These are phyloP conservation scores for Engraulis encrasicolus DNA, from an alignment of 2,113 vertebrate species.

Conservation along the genomic window DNA sequence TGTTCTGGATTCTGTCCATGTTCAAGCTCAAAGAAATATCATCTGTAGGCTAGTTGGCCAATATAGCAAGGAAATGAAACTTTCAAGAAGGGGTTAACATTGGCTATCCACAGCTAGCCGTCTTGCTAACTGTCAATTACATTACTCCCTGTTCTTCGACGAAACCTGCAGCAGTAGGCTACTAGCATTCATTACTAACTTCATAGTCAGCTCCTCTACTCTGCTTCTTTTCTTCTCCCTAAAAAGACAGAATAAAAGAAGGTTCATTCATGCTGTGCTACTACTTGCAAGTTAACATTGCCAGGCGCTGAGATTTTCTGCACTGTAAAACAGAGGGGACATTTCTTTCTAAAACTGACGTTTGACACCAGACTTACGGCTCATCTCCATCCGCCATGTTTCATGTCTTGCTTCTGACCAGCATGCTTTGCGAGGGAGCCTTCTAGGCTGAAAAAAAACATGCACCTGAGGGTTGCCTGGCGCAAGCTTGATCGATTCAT, in stretches of 20 bases:
- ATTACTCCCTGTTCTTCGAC: constrained; percentile 62
- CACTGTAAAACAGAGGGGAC: constrained; percentile 54
- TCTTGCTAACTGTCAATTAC: constrained; percentile 6
- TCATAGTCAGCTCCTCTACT: constrained; percentile 95
- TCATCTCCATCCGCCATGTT: constrained; percentile 91
- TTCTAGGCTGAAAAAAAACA: constrained; percentile 12
- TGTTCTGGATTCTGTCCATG: background rate
- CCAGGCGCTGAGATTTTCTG: constrained; percentile 58
- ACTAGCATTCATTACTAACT: constrained; percentile 86
- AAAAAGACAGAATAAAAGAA: constrained; percentile 95
- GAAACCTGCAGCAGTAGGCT: constrained; percentile 63
- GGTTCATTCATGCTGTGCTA: constrained; percentile 78
- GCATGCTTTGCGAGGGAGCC: constrained; percentile 25
- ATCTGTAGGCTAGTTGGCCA: constrained; percentile 28
- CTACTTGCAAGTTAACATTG: constrained; percentile 35
- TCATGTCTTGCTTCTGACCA: constrained; percentile 62
- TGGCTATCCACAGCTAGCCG: constrained; percentile 44
- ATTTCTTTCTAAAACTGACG: constrained; percentile 51
- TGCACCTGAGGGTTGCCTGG: background rate
- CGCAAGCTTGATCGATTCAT: background rate
- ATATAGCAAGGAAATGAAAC: background rate
- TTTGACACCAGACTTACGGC: constrained; percentile 84
- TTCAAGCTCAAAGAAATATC: background rate
- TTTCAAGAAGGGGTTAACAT: background rate
- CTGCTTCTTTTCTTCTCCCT: constrained; percentile 99